A percentile compares a stretch with the other conserved stretches of the same genome.
Evolutionary conservation across 1,140 invertebrate species (phyloP).

Genomic region (Parapsyche elsis): DNA sequence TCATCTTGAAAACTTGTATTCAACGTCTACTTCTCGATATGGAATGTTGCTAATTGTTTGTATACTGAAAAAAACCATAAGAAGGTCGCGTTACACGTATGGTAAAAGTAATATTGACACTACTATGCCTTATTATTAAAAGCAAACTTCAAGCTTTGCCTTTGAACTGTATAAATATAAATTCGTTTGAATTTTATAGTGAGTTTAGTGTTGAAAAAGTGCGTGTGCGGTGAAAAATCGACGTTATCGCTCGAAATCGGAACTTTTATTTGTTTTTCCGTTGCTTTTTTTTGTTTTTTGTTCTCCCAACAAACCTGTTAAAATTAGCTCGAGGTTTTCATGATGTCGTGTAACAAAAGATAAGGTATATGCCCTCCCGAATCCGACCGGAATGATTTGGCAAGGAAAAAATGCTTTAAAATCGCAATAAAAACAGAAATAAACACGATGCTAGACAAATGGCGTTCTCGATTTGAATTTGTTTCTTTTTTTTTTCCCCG

Average conservation of each 20-base stretch:
- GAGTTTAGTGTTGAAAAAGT: background rate
- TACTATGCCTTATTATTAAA: too few species aligned
- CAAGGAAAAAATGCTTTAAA: constrained; percentile 32
- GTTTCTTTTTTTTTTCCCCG: background rate
- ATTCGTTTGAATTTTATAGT: background rate
- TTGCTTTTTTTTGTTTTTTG: constrained; percentile 21
- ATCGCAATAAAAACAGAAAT: background rate
- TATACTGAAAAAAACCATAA: background rate
- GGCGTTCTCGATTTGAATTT: background rate
- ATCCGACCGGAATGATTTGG: constrained; percentile 43
- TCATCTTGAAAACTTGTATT: too few species aligned
- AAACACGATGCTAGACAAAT: constrained; percentile 8
- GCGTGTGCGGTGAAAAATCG: constrained; percentile 34
- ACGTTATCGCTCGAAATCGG: constrained; percentile 39
- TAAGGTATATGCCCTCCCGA: constrained; percentile 35
- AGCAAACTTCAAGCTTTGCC: too few species aligned
- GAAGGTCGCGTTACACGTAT: too few species aligned
- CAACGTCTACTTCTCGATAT: background rate
- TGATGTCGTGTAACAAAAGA: constrained; percentile 44
- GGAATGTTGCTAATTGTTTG: constrained; percentile 21
- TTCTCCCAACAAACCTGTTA: constrained; percentile 36
- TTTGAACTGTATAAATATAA: too few species aligned
- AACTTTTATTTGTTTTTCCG: constrained; percentile 46
- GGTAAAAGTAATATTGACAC: too few species aligned
- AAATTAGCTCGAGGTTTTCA: constrained; percentile 48